Evolutionary conservation across 2,888 invertebrate genomes (phyloP).

Genomic region (Saturnia pavonia): DNA sequence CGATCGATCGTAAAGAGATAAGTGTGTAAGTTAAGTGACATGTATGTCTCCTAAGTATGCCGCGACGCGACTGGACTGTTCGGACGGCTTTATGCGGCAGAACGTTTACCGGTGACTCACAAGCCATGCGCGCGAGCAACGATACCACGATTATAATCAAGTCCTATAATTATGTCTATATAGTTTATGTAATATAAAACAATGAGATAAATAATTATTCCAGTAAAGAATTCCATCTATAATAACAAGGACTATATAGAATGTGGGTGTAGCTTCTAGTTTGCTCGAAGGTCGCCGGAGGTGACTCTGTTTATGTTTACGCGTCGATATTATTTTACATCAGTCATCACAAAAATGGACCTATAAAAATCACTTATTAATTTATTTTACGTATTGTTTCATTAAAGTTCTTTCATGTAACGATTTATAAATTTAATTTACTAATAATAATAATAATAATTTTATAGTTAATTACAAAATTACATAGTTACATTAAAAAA

Average conservation of each 20-base stretch:
- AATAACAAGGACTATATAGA: slow-evolving; percentile 60
- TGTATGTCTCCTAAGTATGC: slow-evolving; percentile 78
- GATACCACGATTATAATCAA: slow-evolving; percentile 65
- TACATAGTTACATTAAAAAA: too few relatives aligned
- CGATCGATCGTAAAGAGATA: slow-evolving; percentile 48
- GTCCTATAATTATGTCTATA: slow-evolving; percentile 70
- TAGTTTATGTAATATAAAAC: slow-evolving; percentile 65
- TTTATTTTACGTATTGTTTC: not conserved
- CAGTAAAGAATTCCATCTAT: slow-evolving; percentile 54
- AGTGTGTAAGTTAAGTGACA: slow-evolving; percentile 62
- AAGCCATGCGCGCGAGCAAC: slow-evolving; percentile 72
- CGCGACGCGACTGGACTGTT: slow-evolving; percentile 75
- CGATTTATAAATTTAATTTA: too few relatives aligned
- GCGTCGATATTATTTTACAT: not conserved
- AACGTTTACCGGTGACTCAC: slow-evolving; percentile 74
- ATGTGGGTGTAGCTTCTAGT: slow-evolving; percentile 64
- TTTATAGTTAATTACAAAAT: too few relatives aligned
- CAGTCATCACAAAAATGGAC: not conserved
- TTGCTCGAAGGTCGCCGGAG: slow-evolving; percentile 53
- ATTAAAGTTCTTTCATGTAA: not conserved
- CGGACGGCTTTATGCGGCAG: slow-evolving; percentile 65
- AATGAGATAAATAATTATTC: slow-evolving; percentile 72
- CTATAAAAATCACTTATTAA: not conserved
- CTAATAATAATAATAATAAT: too few relatives aligned
- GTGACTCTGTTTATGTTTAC: slow-evolving; percentile 2